phyloP scores from a whole-genome alignment of 2,797 vertebrate species.

The Paramormyrops hopkinsi region DNA sequence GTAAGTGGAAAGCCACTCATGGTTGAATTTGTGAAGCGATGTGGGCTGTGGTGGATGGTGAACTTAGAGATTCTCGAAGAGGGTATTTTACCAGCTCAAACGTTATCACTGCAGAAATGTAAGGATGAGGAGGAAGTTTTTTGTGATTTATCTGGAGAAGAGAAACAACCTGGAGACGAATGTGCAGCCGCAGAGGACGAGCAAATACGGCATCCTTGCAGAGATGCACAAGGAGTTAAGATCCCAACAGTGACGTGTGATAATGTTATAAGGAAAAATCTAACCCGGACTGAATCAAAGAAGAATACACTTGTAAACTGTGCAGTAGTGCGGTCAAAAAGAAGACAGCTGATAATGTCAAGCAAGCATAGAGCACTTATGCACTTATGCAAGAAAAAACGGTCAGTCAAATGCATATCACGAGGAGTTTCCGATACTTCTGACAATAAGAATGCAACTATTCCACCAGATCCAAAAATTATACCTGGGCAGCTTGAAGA shows the following conservation, averaged over 20 bases:
- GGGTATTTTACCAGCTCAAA: neutral
- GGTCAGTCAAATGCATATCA: neutral
- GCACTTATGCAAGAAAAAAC: neutral
- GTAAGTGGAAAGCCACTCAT: conserved; percentile 54
- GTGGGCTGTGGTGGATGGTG: conserved; percentile 64
- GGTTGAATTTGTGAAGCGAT: conserved; percentile 65
- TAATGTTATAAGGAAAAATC: neutral
- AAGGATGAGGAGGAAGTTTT: neutral
- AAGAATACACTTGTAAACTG: neutral
- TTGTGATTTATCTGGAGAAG: neutral
- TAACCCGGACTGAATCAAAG: neutral
- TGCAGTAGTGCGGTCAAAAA: neutral
- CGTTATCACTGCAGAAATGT: neutral
- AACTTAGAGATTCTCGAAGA: conserved; percentile 51
- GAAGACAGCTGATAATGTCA: neutral
- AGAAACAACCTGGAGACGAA: neutral
- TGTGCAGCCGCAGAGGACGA: neutral
- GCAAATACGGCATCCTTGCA: neutral
- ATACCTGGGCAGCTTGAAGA: conserved; percentile 51
- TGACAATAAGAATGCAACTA: neutral
- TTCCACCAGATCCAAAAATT: conserved; percentile 35
- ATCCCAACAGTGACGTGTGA: neutral
- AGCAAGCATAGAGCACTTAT: neutral
- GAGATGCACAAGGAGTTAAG: neutral
- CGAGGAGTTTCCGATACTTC: neutral